Conservation (phyloP, 2,113 vertebrate genomes). For the Ictalurus punctatus region DNA sequence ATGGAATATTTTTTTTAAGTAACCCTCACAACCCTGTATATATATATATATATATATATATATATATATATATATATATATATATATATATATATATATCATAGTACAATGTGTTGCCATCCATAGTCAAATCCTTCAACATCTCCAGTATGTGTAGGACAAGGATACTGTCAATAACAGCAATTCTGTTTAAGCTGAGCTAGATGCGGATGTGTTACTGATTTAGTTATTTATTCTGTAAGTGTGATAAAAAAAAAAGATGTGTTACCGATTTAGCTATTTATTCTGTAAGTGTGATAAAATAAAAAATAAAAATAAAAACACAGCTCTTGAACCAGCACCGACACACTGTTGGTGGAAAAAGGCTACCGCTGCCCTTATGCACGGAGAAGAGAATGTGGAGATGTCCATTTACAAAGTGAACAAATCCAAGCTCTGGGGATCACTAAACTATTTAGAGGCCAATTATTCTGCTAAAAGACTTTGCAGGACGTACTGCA, state of each 20-base stretch:
- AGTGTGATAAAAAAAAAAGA: background rate
- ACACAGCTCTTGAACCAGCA: background rate
- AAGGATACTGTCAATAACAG: background rate
- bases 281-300: background rate
- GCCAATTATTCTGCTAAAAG: slow-evolving; percentile 8
- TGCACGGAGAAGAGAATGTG: background rate
- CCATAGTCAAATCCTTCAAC: background rate
- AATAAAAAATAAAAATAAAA: background rate
- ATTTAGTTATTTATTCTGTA: background rate
- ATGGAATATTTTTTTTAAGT: no score
- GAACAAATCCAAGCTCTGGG: slow-evolving; percentile 6
- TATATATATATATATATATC: no score
- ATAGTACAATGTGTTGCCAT: background rate
- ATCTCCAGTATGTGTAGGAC: background rate
- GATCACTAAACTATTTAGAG: slow-evolving; percentile 1
- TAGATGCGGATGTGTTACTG: background rate
- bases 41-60: no score
- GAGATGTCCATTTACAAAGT: slow-evolving; percentile 29
- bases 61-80: no score
- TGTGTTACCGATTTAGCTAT: background rate
- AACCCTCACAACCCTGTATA: no score
- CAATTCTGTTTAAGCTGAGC: background rate
- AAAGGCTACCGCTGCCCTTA: background rate
- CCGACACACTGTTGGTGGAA: background rate
- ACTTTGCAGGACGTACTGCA: background rate